phyloP scores from a whole-genome alignment of 2,113 vertebrate genomes.

The Melanostigma gelatinosum region DNA sequence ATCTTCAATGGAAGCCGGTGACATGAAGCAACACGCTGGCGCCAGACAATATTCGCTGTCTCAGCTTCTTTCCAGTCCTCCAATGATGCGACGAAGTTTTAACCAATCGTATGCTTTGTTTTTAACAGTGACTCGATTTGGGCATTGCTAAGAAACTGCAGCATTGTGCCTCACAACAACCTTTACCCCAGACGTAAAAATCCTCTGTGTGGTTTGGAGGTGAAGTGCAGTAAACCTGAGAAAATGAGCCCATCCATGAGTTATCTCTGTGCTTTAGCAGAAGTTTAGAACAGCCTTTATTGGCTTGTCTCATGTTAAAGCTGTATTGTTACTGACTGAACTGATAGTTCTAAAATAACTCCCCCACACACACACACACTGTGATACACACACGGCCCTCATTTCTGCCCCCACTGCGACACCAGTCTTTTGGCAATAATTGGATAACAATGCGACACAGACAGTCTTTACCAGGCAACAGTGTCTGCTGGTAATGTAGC shows the following conservation, averaged over 20 bases:
- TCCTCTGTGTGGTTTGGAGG: background rate
- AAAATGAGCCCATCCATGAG: conserved; percentile 14
- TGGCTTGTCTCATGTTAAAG: conserved; percentile 35
- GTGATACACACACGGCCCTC: background rate
- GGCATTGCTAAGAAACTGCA: background rate
- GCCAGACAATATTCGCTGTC: too few relatives aligned
- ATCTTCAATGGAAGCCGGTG: too few relatives aligned
- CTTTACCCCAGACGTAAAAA: background rate
- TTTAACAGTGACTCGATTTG: too few relatives aligned
- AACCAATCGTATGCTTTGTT: too few relatives aligned
- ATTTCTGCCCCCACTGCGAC: conserved; percentile 19
- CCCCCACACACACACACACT: conserved; percentile 11
- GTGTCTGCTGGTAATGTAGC: conserved; percentile 9
- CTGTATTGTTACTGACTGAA: conserved; percentile 38
- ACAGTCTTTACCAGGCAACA: conserved; percentile 10
- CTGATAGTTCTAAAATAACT: conserved; percentile 7
- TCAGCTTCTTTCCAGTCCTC: too few relatives aligned
- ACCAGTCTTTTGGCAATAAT: conserved; percentile 36
- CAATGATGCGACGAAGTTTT: too few relatives aligned
- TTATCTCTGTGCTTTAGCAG: conserved; percentile 1
- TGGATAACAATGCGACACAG: conserved; percentile 29
- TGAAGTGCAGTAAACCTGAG: background rate
- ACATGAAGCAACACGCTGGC: too few relatives aligned
- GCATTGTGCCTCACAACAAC: background rate
- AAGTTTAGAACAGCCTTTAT: conserved; percentile 15